Evolutionary conservation across 2,888 invertebrate genomes (phyloP).

Genomic region (Leptinotarsa juncta): DNA sequence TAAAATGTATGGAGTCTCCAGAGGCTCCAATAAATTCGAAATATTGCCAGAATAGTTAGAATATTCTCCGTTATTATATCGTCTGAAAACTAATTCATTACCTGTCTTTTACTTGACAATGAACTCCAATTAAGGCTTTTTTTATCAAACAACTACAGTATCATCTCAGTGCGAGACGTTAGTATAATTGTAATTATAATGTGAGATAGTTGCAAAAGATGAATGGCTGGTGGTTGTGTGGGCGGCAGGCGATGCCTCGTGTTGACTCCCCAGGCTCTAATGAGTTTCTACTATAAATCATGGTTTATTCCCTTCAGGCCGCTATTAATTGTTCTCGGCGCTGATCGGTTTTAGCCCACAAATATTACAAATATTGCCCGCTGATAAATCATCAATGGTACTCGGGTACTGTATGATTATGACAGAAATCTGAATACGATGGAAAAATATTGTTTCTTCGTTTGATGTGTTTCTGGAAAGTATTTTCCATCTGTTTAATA

Average conservation of each 20-base stretch:
- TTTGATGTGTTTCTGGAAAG: no score
- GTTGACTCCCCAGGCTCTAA: constrained; percentile 36
- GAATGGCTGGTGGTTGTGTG: constrained; percentile 47
- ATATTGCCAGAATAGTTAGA: no score
- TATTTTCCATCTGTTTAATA: no score
- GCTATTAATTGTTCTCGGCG: constrained; percentile 27
- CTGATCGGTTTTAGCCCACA: constrained; percentile 10
- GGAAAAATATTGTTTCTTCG: no score
- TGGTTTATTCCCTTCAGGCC: constrained; percentile 14
- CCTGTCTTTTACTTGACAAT: background rate
- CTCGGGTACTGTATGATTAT: constrained; percentile 1
- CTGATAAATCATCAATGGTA: background rate
- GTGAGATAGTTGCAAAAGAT: constrained; percentile 48
- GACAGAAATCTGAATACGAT: background rate
- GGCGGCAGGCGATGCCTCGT: constrained; percentile 47
- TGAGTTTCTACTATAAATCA: constrained; percentile 35
- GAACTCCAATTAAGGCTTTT: constrained; percentile 22
- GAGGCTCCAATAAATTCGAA: no score
- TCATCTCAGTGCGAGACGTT: constrained; percentile 45
- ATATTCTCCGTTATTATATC: background rate
- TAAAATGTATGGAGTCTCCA: no score
- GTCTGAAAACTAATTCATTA: background rate
- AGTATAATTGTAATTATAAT: constrained; percentile 41
- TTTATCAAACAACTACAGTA: constrained; percentile 47
- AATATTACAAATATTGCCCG: constrained; percentile 18